These are phyloP conservation scores for Telmatherina bonti DNA, from an alignment of 2,797 vertebrate species.

Conservation along the genomic window DNA sequence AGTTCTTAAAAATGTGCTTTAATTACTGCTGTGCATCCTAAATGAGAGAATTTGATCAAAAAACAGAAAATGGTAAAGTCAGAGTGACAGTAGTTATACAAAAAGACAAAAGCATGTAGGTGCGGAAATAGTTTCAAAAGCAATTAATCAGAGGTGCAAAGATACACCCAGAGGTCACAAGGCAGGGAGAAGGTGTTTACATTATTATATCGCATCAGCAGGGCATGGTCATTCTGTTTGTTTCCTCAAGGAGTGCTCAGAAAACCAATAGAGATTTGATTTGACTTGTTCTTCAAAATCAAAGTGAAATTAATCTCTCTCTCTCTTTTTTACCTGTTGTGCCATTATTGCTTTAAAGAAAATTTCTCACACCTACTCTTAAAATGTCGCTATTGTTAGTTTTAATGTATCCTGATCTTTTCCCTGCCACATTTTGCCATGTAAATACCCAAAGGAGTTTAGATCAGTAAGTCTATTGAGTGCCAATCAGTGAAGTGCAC, in stretches of 20 bases:
- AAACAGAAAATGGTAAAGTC: conserved; percentile 35
- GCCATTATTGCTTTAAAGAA: background rate
- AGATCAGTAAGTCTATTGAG: conserved; percentile 51
- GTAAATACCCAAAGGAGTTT: conserved; percentile 36
- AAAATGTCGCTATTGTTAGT: background rate
- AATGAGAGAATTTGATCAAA: conserved; percentile 20
- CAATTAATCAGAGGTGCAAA: conserved; percentile 62
- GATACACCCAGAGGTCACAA: conserved; percentile 58
- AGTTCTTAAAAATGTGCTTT: conserved; percentile 8
- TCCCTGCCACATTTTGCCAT: conserved; percentile 23
- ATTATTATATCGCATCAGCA: conserved; percentile 66
- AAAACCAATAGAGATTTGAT: conserved; percentile 31
- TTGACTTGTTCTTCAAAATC: conserved; percentile 11
- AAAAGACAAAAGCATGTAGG: conserved; percentile 50
- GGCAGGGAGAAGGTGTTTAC: conserved; percentile 68
- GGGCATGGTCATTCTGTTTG: conserved; percentile 46
- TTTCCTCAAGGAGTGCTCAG: conserved; percentile 49
- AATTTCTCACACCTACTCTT: background rate
- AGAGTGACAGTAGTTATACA: conserved; percentile 45
- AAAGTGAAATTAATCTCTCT: conserved; percentile 9
- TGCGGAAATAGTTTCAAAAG: conserved; percentile 56
- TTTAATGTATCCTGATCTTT: conserved; percentile 15
- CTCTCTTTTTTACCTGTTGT: background rate
- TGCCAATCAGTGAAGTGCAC: conserved; percentile 56
- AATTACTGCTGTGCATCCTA: conserved; percentile 34